These are phyloP conservation scores for Protosalanx chinensis DNA, from an alignment of 2,797 vertebrate species.

Conservation along the genomic window DNA sequence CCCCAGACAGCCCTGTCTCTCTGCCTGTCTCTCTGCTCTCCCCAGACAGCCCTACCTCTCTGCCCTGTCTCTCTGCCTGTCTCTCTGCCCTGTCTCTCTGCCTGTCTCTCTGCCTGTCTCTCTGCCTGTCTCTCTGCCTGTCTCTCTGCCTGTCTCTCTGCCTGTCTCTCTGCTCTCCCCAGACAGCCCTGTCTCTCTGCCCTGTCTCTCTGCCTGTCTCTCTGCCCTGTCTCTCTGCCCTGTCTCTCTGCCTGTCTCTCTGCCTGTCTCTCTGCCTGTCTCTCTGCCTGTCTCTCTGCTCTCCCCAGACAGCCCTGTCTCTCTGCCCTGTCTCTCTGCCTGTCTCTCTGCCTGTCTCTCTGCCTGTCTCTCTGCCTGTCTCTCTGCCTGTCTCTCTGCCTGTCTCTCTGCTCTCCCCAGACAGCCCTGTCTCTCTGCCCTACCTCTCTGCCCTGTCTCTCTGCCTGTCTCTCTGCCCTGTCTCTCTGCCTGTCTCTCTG, in stretches of 20 bases:
- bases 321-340: background rate
- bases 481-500: background rate
- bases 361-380: background rate
- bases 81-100: background rate
- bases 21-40: background rate
- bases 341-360: background rate
- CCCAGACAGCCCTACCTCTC: no score
- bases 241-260: background rate
- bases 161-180: background rate
- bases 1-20: background rate
- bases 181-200: background rate
- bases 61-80: no score
- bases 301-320: background rate
- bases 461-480: background rate
- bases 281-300: background rate
- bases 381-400: background rate
- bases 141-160: no score
- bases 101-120: background rate
- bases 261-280: no score
- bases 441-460: no score
- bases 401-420: background rate
- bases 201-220: background rate
- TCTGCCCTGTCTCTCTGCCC: background rate
- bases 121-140: background rate
- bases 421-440: background rate